phyloP scores from a whole-genome alignment of 64 coral and sea anemone species.

The Dendrophyllia cribrosa region DNA sequence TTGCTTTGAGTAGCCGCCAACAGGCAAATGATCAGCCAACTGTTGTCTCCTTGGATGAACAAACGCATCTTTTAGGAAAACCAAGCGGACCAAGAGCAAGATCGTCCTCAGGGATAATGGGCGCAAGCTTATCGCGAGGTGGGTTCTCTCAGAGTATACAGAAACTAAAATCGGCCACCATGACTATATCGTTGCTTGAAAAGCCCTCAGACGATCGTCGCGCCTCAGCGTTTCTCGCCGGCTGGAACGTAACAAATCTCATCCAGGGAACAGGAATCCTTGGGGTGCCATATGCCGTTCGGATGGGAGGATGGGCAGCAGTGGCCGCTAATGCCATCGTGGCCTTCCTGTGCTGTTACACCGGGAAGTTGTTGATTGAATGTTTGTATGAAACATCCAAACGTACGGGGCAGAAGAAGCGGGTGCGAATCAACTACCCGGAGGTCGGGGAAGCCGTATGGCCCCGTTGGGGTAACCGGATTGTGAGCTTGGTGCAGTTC shows the following conservation, averaged over 20 bases:
- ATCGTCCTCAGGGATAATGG: neutral
- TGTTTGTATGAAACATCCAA: slow-evolving; percentile 88
- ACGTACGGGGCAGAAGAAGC: slow-evolving; percentile 62
- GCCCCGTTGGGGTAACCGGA: slow-evolving; percentile 84
- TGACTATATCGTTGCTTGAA: slow-evolving; percentile 81
- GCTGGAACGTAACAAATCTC: slow-evolving; percentile 91
- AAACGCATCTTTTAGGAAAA: neutral
- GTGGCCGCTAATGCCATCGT: slow-evolving; percentile 64
- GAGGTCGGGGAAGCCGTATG: slow-evolving; percentile 90
- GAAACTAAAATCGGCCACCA: slow-evolving; percentile 59
- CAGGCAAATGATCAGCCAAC: neutral
- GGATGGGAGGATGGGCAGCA: slow-evolving; percentile 83
- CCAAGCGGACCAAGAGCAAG: neutral
- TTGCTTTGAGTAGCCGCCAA: neutral
- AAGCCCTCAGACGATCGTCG: slow-evolving; percentile 80
- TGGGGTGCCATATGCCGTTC: slow-evolving; percentile 83
- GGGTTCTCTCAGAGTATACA: slow-evolving; percentile 70
- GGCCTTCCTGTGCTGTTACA: slow-evolving; percentile 86
- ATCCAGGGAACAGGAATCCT: slow-evolving; percentile 91
- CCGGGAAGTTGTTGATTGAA: slow-evolving; percentile 82
- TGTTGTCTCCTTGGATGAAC: slow-evolving; percentile 5
- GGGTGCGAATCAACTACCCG: slow-evolving; percentile 83
- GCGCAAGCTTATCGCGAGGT: neutral
- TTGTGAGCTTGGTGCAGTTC: slow-evolving; percentile 86
- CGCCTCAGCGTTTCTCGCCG: slow-evolving; percentile 79